Base-by-base conservation (phyloP, 2,113 vertebrate species). In the Oreochromis tanganicae region DNA sequence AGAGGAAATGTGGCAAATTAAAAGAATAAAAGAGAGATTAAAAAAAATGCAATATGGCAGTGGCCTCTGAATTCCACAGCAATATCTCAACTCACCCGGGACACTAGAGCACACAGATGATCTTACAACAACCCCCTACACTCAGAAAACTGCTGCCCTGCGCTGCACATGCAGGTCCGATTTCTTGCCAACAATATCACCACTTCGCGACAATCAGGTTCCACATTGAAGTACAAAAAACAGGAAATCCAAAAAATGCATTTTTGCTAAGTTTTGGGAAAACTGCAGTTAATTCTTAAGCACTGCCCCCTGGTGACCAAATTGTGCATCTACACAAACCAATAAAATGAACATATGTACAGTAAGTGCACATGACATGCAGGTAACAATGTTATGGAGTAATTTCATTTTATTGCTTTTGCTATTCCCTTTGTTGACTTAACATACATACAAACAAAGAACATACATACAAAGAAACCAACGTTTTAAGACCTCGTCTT, bases 381-480 rank as follows among this genome's bases (percentile, higher is more conserved):
- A 66, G 32, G 34, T 66, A 38, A 38, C 10, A 66, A 66, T n/a
- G 10, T 63, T 63, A 63, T 63, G 29, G 16, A 34, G 59, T 63
- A 63, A 63, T 6, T 63, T 0, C 19, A 34, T 63, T 63, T 63
- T 34, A 63, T 63, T 63, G 16, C 1, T 63, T 63, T 63, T 34
- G 16, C 16, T 34, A 63, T 34, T 63, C 59, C 59, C 9, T 19
- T 66, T 38, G 17, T 66, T 66, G 61, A n/a, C 34, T 66, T n/a
- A 66, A 66, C 61, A 38, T n/a, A 7, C 34, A 66, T 38, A 63
- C 17, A 63, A 63, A 36, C 29, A 63, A 19, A 63, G 29, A 63
- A 63, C 32, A 36, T 63, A 36, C 61, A n/a, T 3, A 66, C 61
- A 66, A 63, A 66, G 61, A 66, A 66, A 66, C 10, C 61, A 66